Percentiles rank a stretch among this genome's conserved stretches.
These are phyloP conservation scores for Tuta absoluta DNA, from an alignment of 2,888 invertebrate species.

Conservation along the genomic window DNA sequence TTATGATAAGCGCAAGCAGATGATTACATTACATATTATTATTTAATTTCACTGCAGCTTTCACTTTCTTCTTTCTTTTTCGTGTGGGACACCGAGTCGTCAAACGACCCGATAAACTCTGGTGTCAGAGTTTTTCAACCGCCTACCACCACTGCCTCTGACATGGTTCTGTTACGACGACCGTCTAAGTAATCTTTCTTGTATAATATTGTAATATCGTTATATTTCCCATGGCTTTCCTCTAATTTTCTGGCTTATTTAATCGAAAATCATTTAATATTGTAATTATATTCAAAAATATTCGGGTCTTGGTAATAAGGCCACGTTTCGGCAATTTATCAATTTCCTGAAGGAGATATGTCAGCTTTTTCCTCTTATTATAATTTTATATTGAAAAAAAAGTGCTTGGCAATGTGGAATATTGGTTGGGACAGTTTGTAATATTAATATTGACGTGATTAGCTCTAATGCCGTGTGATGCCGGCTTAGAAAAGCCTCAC, in stretches of 20 bases:
- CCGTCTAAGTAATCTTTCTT: too few relatives aligned
- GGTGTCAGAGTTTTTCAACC: too few relatives aligned
- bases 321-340: constrained; percentile 20
- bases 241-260: constrained; percentile 6
- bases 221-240: neutral
- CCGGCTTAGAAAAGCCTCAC: too few relatives aligned
- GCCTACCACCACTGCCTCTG: neutral
- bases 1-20: too few relatives aligned
- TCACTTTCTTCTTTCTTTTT: too few relatives aligned
- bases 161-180: too few relatives aligned
- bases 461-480: too few relatives aligned
- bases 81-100: too few relatives aligned
- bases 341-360: constrained; percentile 1
- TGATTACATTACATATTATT: too few relatives aligned
- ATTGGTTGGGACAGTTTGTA: neutral
- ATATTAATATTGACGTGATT: neutral
- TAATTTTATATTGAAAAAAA: neutral
- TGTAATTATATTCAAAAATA: constrained; percentile 30
- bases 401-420: neutral
- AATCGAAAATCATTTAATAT: constrained; percentile 5
- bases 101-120: too few relatives aligned
- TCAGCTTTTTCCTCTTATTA: neutral
- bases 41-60: too few relatives aligned
- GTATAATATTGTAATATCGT: neutral
- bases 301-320: constrained; percentile 27